Percentiles rank a stretch among this genome's conserved stretches.
Evolutionary conservation across 1,140 invertebrate species (phyloP).

Genomic region (Venturia canescens): DNA sequence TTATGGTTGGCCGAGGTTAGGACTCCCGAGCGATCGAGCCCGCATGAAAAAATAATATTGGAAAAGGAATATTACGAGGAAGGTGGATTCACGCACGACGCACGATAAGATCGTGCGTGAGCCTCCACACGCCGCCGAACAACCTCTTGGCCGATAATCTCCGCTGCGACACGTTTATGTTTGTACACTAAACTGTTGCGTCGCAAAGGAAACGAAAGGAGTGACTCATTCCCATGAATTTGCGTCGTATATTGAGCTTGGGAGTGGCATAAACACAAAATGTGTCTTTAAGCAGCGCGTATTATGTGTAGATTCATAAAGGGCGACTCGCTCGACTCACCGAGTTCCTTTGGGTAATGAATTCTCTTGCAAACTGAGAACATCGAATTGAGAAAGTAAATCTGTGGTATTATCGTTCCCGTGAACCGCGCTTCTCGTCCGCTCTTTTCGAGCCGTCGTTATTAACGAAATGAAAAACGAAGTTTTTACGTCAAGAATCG

Average conservation of each 20-base stretch:
- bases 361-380: not conserved
- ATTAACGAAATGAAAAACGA: no score
- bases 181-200: conserved; percentile 11
- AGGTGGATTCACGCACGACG: not conserved
- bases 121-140: not conserved
- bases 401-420: not conserved
- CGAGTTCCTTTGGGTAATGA: not conserved
- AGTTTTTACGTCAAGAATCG: not conserved
- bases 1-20: not conserved
- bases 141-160: not conserved
- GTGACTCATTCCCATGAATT: conserved; percentile 31
- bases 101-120: conserved; percentile 30
- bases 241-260: conserved; percentile 17
- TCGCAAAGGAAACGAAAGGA: conserved; percentile 35
- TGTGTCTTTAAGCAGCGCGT: conserved; percentile 43
- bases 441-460: not conserved
- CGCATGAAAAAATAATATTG: not conserved
- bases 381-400: not conserved
- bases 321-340: not conserved
- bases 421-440: not conserved
- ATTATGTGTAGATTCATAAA: conserved; percentile 46
- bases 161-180: not conserved
- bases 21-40: not conserved
- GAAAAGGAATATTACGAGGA: not conserved
- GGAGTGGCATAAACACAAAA: conserved; percentile 32